Evolutionary conservation across 2,113 vertebrate genomes (phyloP), one percentile per base, ranked within the genome.

Genomic region (Xerus inauris): DNA sequence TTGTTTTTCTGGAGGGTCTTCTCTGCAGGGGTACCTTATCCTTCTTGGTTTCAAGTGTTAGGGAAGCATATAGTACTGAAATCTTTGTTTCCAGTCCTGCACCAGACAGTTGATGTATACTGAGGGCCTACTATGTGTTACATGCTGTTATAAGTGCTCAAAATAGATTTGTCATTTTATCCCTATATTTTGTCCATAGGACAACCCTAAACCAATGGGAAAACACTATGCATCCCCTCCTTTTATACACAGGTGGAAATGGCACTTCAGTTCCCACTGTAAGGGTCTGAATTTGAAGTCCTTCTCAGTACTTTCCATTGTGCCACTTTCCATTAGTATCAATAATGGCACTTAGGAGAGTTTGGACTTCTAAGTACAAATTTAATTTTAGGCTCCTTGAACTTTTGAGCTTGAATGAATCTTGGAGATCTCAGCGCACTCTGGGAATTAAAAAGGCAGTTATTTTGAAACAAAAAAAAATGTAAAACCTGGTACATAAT

Each of bases 401-500:
- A 19, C 69, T 84, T 90, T 38, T 59, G 26, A 94, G 59, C 5
- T 57, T 4, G 42, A 42, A 28, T 40, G 24, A n/a, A 42, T 71
- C 49, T 65, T 14, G 38, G 72, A 65, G 5, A 42, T 84, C 30
- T 89, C 22, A 71, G 12, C 26, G 30, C 35, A 75, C 5, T 12
- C 11, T 90, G 42, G 22, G 42, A 94, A 93, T 57, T 57, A 59
- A 95, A 85, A 65, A 59, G 4, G n/a, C 24, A 22, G 30, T 75
- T 71, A 47, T 92, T 95, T 51, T 85, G 87, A 93, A 84, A 72
- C 65, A 3, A 7, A 83, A 85, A 88, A 26, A 62, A 62, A 62
- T 65, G 11, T 32, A 69, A 73, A 71, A 73, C 54, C 49, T 73
- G 9, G 87, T 28, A 35, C 32, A 76, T 54, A 26, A 49, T 71